A percentile compares a stretch with the other conserved stretches of the same genome.
Conservation (phyloP, 2,113 vertebrate species). For the Triplophysa siluroides region DNA sequence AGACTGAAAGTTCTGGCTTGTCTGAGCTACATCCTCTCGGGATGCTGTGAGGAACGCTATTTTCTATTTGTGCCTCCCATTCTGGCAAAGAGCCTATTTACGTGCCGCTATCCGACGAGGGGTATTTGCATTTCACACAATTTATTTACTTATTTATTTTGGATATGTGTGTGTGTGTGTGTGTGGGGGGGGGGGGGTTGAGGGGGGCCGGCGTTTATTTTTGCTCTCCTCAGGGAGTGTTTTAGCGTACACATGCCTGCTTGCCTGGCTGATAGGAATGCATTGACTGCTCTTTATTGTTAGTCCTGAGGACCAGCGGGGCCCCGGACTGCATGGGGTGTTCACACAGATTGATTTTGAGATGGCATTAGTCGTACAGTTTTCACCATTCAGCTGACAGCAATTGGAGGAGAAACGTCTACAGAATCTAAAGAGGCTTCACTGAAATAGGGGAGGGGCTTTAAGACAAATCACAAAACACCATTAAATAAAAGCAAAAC, state of each 20-base stretch:
- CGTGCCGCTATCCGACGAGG: slow-evolving; percentile 30
- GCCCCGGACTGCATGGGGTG: slow-evolving; percentile 39
- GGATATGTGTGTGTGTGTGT: background rate
- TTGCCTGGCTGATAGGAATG: slow-evolving; percentile 52
- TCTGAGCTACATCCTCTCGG: slow-evolving; percentile 20
- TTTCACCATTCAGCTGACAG: slow-evolving; percentile 43
- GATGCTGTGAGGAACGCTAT: background rate
- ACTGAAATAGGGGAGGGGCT: slow-evolving; percentile 15
- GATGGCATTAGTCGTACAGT: slow-evolving; percentile 49
- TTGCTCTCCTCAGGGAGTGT: slow-evolving; percentile 55
- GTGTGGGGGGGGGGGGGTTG: background rate
- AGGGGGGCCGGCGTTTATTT: slow-evolving; percentile 46
- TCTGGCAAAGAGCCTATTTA: slow-evolving; percentile 40
- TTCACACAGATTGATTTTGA: slow-evolving; percentile 55
- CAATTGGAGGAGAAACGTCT: slow-evolving; percentile 39
- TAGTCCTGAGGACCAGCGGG: slow-evolving; percentile 43
- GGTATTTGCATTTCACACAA: slow-evolving; percentile 41
- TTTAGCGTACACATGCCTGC: slow-evolving; percentile 50
- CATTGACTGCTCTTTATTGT: slow-evolving; percentile 49
- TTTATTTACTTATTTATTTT: slow-evolving; percentile 38
- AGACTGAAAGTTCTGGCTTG: slow-evolving; percentile 40
- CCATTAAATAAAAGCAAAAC: background rate
- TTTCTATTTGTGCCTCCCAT: slow-evolving; percentile 33
- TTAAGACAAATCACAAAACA: slow-evolving; percentile 12
- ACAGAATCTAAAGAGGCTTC: slow-evolving; percentile 33